Conservation (phyloP, 2,113 vertebrate species). For the cattle (Bos taurus) region DNA sequence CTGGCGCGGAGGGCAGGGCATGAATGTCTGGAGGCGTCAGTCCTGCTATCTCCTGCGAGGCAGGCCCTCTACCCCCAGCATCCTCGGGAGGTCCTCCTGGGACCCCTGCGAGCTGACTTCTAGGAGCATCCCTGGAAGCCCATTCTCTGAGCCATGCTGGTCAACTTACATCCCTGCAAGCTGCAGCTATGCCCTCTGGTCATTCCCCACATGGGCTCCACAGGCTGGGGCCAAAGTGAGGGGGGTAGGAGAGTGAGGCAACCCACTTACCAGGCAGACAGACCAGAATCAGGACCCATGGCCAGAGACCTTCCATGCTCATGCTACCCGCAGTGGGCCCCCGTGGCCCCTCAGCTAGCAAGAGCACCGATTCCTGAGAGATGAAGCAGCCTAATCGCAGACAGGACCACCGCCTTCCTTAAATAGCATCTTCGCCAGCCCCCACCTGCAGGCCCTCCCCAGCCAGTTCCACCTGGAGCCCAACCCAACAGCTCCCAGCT, state of each 20-base stretch:
- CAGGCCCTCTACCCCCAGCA: background rate
- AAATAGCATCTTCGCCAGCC: background rate
- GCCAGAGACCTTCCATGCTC: background rate
- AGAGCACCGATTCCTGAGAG: accelerated
- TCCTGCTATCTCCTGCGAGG: background rate
- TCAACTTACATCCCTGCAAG: background rate
- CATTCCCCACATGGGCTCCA: background rate
- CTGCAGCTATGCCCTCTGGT: background rate
- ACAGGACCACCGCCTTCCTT: background rate
- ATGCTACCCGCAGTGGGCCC: too few relatives aligned
- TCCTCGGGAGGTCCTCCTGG: background rate
- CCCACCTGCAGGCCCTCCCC: background rate
- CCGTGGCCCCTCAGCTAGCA: background rate
- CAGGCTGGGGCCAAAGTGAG: too few relatives aligned
- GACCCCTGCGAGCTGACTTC: background rate
- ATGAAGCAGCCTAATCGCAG: accelerated
- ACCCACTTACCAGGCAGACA: slow-evolving; percentile 10
- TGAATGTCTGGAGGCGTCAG: background rate
- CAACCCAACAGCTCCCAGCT: background rate
- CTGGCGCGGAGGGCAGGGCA: background rate
- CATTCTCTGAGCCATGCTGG: background rate
- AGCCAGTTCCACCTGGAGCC: background rate
- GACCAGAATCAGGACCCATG: slow-evolving; percentile 31
- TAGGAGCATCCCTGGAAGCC: background rate
- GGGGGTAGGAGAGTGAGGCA: background rate